Evolutionary conservation across 2,113 vertebrate genomes (phyloP), one percentile per base, ranked within the genome.

Genomic region (Myotis yumanensis): DNA sequence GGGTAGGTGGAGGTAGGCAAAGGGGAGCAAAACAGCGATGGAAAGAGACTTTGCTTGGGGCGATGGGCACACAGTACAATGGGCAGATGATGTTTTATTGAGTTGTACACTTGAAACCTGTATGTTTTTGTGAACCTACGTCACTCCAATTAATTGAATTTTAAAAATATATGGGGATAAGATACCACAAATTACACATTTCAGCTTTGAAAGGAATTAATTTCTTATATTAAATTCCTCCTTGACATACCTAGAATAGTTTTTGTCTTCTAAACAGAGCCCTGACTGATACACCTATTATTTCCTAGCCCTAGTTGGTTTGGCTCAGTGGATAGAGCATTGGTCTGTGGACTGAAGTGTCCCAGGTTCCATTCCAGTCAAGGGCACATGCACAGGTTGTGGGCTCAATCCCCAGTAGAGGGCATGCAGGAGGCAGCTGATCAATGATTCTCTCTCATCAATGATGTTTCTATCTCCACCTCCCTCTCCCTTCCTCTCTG

Each of bases 141-240:
- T 68, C 32, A 17, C 7, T 7, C 15, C 32, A 68, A 16, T 68
- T n/a, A n/a, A n/a, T 68, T n/a, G 30, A 68, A 68, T 68, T 68
- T 89, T 51, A 72, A 82, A 72, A 77, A 85, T 37, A 35, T 62
- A 94, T 51, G 51, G 12, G 48, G 23, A 54, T 85, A 83, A 90
- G 14, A 71, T 52, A 59, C 5, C 57, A 16, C 23, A 40, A 81
- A 95, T 18, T 59, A 15, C 6, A 87, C 54, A 51, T 18, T 90
- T 95, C 62, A 69, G 11, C 48, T 90, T 87, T 86, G 62, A 94
- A 95, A 92, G 59, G 40, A 59, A 81, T 52, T 52, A 66, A 51
- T 92, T 95, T 94, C 86, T 57, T 83, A 25, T 68, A 66, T 90
- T 92, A 84, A 83, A 72, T 79, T 85, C 48, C 40, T 77, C 9